phyloP scores from a whole-genome alignment of 2,113 vertebrate genomes.

The Gymnarchus niloticus region DNA sequence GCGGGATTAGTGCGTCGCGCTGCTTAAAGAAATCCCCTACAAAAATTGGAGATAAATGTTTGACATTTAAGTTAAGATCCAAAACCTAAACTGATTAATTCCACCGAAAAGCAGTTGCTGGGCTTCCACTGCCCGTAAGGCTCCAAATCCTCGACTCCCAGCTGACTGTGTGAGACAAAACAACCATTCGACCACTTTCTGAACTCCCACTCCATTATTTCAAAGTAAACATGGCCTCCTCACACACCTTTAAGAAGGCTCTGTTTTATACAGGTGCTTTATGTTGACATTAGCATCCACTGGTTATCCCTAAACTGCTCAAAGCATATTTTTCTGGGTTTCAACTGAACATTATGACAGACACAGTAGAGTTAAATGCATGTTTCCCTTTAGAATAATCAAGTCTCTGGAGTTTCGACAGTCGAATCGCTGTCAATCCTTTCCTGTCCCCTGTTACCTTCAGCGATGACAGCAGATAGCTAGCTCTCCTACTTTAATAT shows the following conservation, averaged over 20 bases:
- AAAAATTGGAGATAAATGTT: conserved; percentile 81
- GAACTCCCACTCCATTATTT: conserved; percentile 51
- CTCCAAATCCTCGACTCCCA: conserved; percentile 52
- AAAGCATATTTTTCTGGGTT: background rate
- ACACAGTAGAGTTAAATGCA: background rate
- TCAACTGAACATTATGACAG: background rate
- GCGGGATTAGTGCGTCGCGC: conserved; percentile 83
- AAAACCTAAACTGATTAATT: conserved; percentile 83
- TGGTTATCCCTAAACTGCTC: no score
- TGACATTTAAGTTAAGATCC: conserved; percentile 71
- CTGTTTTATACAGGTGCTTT: background rate
- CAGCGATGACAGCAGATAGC: background rate
- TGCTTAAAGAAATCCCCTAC: conserved; percentile 86
- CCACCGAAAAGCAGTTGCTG: conserved; percentile 63
- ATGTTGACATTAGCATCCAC: background rate
- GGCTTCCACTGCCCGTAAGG: conserved; percentile 59
- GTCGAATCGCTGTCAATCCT: background rate
- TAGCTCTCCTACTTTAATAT: conserved; percentile 1
- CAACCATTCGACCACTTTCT: conserved; percentile 49
- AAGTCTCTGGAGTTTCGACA: background rate
- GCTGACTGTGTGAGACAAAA: conserved; percentile 57
- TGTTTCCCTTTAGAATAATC: background rate
- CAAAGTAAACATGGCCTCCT: conserved; percentile 33
- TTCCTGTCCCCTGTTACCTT: background rate
- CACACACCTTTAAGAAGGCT: conserved; percentile 34